A percentile compares a stretch with the other conserved stretches of the same genome.
These are phyloP conservation scores for Willowsia nigromaculata DNA, from an alignment of 2,888 invertebrate genomes.

Conservation along the genomic window DNA sequence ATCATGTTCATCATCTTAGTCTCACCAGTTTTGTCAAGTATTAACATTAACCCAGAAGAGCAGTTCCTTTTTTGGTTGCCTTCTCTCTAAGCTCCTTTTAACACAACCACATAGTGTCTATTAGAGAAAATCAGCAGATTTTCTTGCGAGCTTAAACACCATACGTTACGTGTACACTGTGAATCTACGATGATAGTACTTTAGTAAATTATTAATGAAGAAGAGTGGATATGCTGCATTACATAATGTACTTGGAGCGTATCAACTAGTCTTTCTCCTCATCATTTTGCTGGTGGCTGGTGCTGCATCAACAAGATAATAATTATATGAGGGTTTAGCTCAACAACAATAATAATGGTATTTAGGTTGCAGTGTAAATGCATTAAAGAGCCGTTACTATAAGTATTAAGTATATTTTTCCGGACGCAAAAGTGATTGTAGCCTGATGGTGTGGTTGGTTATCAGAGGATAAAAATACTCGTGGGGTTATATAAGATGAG, in stretches of 20 bases:
- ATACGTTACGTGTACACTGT: background rate
- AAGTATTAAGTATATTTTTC: background rate
- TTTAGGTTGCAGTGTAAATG: conserved; percentile 51
- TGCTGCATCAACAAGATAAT: conserved; percentile 40
- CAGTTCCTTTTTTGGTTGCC: conserved; percentile 45
- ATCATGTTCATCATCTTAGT: conserved; percentile 39
- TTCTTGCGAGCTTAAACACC: background rate
- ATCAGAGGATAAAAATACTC: background rate
- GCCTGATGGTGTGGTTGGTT: background rate
- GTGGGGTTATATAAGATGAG: background rate
- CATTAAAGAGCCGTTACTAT: background rate
- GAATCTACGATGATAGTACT: background rate
- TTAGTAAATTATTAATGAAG: conserved; percentile 44
- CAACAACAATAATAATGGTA: conserved; percentile 17
- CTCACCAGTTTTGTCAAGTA: conserved; percentile 44
- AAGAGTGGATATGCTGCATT: conserved; percentile 14
- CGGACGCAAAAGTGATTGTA: background rate
- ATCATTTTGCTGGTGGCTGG: background rate
- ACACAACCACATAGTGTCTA: conserved; percentile 49
- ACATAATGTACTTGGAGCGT: background rate
- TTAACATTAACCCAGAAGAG: conserved; percentile 51
- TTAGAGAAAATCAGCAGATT: conserved; percentile 61
- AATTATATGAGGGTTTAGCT: conserved; percentile 36
- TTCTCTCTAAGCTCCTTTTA: conserved; percentile 35
- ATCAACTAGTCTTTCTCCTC: conserved; percentile 1